These are phyloP conservation scores for Hoplias malabaricus DNA, from an alignment of 2,113 vertebrate species.

Conservation along the genomic window DNA sequence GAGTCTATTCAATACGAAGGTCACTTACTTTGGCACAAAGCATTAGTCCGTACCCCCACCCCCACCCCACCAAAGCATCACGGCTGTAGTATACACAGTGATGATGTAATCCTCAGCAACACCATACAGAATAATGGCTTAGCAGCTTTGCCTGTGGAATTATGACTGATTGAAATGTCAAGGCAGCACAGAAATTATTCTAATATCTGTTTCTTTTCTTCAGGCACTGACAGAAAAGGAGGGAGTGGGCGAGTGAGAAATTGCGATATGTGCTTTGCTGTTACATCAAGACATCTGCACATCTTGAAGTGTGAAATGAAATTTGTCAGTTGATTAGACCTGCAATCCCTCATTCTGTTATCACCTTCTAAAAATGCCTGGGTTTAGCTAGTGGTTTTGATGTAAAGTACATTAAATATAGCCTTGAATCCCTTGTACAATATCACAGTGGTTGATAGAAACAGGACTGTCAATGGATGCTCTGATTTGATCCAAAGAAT, in stretches of 20 bases:
- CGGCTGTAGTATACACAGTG: conserved; percentile 37
- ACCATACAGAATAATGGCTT: conserved; percentile 46
- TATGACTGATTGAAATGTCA: conserved; percentile 59
- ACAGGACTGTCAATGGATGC: too few species aligned
- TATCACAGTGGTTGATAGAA: too few species aligned
- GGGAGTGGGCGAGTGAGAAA: neutral
- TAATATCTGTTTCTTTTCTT: conserved; percentile 39
- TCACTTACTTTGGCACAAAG: conserved; percentile 64
- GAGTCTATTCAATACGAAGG: conserved; percentile 66
- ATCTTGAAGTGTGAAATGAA: neutral
- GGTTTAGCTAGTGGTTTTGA: neutral
- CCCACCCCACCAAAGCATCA: too few species aligned
- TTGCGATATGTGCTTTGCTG: neutral
- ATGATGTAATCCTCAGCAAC: conserved; percentile 64
- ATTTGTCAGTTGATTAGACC: neutral
- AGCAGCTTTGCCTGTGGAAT: conserved; percentile 44
- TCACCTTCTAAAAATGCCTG: neutral
- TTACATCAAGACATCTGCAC: neutral
- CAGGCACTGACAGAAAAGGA: neutral
- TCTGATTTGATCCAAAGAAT: too few species aligned
- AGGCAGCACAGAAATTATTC: conserved; percentile 59
- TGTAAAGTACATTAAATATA: too few species aligned
- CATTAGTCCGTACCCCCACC: conserved; percentile 40
- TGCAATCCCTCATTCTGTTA: conserved; percentile 1
- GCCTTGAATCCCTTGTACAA: too few species aligned